Conservation (phyloP, 2,113 vertebrate species). For the Hassar affinis region DNA sequence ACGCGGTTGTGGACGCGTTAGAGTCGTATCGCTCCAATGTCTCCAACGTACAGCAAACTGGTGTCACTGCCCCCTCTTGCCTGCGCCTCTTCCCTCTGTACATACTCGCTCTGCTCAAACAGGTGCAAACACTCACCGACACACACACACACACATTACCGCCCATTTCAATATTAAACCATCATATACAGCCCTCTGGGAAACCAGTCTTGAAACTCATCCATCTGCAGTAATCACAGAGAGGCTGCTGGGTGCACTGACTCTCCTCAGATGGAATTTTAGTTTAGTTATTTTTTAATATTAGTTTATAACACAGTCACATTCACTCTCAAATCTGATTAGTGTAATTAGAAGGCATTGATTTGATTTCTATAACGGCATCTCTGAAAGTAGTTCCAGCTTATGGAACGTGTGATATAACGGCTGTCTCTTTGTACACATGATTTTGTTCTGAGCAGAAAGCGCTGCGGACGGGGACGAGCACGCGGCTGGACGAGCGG, state of each 20-base stretch:
- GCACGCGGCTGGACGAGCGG: slow-evolving; percentile 92
- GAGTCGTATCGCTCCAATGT: slow-evolving; percentile 81
- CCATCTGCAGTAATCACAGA: neutral
- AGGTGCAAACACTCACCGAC: slow-evolving; percentile 71
- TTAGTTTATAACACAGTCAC: neutral
- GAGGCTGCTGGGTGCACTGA: neutral
- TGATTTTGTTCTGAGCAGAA: slow-evolving; percentile 71
- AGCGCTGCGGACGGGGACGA: slow-evolving; percentile 88
- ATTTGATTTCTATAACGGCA: neutral
- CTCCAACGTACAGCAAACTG: slow-evolving; percentile 84
- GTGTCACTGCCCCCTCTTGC: slow-evolving; percentile 79
- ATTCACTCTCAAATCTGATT: neutral
- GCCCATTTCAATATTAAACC: neutral
- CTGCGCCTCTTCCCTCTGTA: slow-evolving; percentile 91
- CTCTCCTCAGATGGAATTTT: neutral
- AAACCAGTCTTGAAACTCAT: neutral
- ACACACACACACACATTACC: neutral
- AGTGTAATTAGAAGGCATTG: neutral
- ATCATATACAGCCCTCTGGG: too few species aligned
- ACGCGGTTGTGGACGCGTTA: slow-evolving; percentile 87
- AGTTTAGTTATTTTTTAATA: neutral
- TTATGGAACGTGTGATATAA: neutral
- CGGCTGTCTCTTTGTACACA: neutral
- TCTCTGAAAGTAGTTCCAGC: slow-evolving; percentile 1
- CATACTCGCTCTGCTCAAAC: slow-evolving; percentile 90